These are phyloP conservation scores for Brachypodius melanocephalos DNA, from an alignment of 2,113 vertebrate genomes.

Conservation along the genomic window DNA sequence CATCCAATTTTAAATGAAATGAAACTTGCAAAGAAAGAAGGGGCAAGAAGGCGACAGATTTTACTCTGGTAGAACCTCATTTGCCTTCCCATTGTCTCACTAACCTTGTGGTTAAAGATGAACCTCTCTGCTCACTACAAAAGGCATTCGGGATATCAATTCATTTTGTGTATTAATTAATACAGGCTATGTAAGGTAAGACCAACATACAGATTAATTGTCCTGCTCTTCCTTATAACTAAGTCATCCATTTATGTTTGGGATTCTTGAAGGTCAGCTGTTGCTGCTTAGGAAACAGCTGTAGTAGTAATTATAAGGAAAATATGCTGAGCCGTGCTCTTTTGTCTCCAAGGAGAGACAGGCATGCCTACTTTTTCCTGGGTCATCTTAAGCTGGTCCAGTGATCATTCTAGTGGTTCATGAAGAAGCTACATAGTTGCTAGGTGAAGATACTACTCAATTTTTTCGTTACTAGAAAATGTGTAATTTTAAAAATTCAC, in stretches of 20 bases:
- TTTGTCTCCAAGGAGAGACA: neutral
- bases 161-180: neutral
- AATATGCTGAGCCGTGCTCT: neutral
- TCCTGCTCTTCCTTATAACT: neutral
- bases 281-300: neutral
- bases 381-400: neutral
- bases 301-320: neutral
- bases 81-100: neutral
- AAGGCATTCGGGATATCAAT: neutral
- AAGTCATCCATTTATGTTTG: neutral
- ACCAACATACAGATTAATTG: neutral
- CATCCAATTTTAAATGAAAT: neutral
- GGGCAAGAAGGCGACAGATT: neutral
- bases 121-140: neutral
- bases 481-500: neutral
- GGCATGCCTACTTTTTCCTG: neutral
- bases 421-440: neutral
- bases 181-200: neutral
- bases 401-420: neutral
- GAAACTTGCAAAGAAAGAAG: neutral
- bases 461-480: neutral
- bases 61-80: neutral
- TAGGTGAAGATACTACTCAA: neutral
- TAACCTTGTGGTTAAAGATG: neutral
- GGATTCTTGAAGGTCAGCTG: neutral